A percentile compares a stretch with the other conserved stretches of the same genome.
Evolutionary conservation across 2,888 invertebrate genomes (phyloP).

Genomic region (Acrobasis repandana): DNA sequence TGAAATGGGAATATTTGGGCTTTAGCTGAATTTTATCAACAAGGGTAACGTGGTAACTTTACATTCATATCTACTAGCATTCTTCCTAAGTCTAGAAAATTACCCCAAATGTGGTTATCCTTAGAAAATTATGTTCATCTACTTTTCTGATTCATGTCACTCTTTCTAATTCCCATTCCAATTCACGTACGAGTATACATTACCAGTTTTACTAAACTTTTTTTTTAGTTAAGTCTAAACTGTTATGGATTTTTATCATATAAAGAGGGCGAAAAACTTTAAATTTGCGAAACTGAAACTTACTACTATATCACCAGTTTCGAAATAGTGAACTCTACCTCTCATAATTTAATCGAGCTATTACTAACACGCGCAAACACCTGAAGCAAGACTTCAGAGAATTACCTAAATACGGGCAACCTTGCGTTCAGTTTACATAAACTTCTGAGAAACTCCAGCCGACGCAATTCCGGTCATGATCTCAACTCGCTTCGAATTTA

Average conservation of each 20-base stretch:
- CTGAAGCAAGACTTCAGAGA: slow-evolving; percentile 36
- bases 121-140: too few species aligned
- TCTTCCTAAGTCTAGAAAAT: too few species aligned
- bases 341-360: background rate
- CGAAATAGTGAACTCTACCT: background rate
- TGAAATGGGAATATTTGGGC: background rate
- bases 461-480: slow-evolving; percentile 81
- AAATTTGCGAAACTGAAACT: too few species aligned
- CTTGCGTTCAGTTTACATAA: slow-evolving; percentile 67
- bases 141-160: too few species aligned
- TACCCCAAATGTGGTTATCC: too few species aligned
- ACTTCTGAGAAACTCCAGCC: slow-evolving; percentile 70
- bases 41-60: background rate
- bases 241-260: too few species aligned
- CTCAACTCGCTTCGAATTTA: slow-evolving; percentile 67
- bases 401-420: slow-evolving; percentile 61
- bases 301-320: background rate
- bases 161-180: too few species aligned
- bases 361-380: slow-evolving; percentile 32
- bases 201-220: too few species aligned
- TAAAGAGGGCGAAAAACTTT: too few species aligned
- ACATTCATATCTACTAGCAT: background rate
- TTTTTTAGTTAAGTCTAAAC: too few species aligned
- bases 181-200: too few species aligned
- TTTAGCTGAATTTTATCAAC: background rate